These are phyloP conservation scores for Microctenopoma stevenorrisi DNA, from an alignment of 2,797 vertebrate genomes.

Conservation along the genomic window DNA sequence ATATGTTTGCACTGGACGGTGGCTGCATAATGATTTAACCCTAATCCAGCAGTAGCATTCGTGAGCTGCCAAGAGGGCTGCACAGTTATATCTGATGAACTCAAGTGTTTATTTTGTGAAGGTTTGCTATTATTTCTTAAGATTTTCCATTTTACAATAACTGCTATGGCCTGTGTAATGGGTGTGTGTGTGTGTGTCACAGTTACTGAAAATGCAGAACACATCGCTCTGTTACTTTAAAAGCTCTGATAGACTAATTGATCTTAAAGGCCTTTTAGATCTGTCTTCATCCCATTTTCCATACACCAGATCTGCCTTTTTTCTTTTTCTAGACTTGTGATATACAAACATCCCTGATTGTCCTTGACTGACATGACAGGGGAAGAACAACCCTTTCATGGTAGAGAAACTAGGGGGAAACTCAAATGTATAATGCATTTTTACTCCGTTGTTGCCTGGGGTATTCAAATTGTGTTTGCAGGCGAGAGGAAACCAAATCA, in stretches of 20 bases:
- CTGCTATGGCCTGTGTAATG: too few relatives aligned
- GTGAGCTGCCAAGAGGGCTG: too few relatives aligned
- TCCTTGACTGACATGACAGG: slow-evolving; percentile 67
- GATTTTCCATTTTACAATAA: too few relatives aligned
- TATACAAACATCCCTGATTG: slow-evolving; percentile 33
- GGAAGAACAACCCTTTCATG: slow-evolving; percentile 57
- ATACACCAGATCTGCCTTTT: slow-evolving; percentile 13
- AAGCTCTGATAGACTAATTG: neutral
- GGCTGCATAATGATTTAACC: neutral
- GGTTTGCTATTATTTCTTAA: too few relatives aligned
- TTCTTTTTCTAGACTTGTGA: slow-evolving; percentile 2
- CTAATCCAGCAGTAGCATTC: neutral
- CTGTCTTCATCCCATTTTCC: slow-evolving; percentile 7
- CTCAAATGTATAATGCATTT: slow-evolving; percentile 71
- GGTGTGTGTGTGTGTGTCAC: neutral
- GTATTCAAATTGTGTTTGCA: slow-evolving; percentile 75
- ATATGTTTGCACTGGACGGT: neutral
- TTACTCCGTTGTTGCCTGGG: slow-evolving; percentile 55
- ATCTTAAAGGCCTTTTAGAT: slow-evolving; percentile 13
- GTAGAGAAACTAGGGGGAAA: slow-evolving; percentile 54
- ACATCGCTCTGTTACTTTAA: neutral
- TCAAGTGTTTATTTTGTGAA: too few relatives aligned
- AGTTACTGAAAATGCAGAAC: neutral
- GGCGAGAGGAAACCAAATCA: slow-evolving; percentile 74
- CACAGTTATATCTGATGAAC: too few relatives aligned